Evolutionary conservation across 2,888 invertebrate genomes (phyloP), one percentile per base, ranked within the genome.

Genomic region (Plebejus melissa): DNA sequence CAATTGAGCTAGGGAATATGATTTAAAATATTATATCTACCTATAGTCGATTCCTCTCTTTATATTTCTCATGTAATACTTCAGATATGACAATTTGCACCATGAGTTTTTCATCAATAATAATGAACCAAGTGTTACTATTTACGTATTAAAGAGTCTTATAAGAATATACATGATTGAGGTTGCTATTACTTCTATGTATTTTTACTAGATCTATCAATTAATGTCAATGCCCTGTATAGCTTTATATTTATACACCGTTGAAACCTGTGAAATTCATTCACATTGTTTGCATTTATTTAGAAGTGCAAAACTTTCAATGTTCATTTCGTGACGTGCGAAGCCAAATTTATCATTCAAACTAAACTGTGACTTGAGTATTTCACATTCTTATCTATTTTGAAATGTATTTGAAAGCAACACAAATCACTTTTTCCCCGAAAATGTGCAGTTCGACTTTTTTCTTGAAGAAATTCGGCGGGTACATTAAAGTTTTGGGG

Each of bases 401-500:
- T 32, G n/a, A n/a, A n/a, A n/a, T n/a, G 65, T 13, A 28, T 65
- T 11, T 69, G 28, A n/a, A 22, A 36, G 36, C n/a, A 9, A 38
- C 38, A 38, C 16, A 57, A 57, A 74, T 74, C 36, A 74, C 38
- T 9, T 41, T 74, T 28, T 69, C 4, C 32, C 32, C 11, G 32
- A 32, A 75, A 75, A 36, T 69, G 28, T 32, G 50, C 65, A 70
- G 9, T 70, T 50, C 32, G 69, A 13, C 46, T 74, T 70, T 70
- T 70, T 70, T 70, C 28, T 16, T 38, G 0, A 50, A 50, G 16
- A 54, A 72, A 54, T 70, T 38, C 41, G 41, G 70, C 38, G 46
- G 13, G 32, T 71, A 50, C 16, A 32, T 74, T 38, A 13, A 75
- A 75, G 60, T 77, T 74, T 75, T 65, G 32, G 50, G n/a, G 70